Base-by-base conservation (phyloP, 2,113 vertebrate species). In the Anoura caudifer region DNA sequence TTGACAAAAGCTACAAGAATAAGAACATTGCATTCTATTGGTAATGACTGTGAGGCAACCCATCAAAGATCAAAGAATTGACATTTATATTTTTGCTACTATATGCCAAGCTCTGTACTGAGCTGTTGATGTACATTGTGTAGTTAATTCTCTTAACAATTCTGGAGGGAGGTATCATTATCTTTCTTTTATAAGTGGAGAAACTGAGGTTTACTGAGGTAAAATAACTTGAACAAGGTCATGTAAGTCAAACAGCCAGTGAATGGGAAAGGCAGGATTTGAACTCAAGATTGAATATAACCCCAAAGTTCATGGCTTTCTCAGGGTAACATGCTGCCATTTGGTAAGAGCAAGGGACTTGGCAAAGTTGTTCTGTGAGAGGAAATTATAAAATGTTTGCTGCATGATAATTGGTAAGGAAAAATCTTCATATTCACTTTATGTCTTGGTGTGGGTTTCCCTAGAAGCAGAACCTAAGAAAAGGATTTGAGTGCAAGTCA, bases 1-100 rank as follows among this genome's bases (percentile, higher is more conserved):
- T 20, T 67, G 59, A 95, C 33, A 87, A 95, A 93, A 76, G 20
- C n/a, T 36, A 70, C 33, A 77, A 89, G 79, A 87, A 90, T 80
- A 95, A 95, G 76, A 87, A 87, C 9, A 67, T 61, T 79, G 79
- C 22, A 56, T 73, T 72, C 45, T 69, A 31, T 70, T 67, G 33
- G 41, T 26, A 69, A 22, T 47, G 43, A 54, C 31, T 50, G 15
- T 90, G n/a, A 8, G 61, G 43, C 31, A 87, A 81, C 50, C 54
- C 83, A 56, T 15, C 33, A 47, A 50, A 59, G 13, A 41, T 75
- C 52, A 90, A 91, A 75, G 14, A 95, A 69, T 28, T 76, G 36
- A 38, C 70, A 83, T 93, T 54, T 83, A 65, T 72, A 61, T 12
- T 0, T 41, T 72, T 38, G 65, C 14, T 92, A 50, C 75, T 70